These are phyloP conservation scores for Fundulus diaphanus DNA, from an alignment of 2,797 vertebrate genomes.

Conservation along the genomic window DNA sequence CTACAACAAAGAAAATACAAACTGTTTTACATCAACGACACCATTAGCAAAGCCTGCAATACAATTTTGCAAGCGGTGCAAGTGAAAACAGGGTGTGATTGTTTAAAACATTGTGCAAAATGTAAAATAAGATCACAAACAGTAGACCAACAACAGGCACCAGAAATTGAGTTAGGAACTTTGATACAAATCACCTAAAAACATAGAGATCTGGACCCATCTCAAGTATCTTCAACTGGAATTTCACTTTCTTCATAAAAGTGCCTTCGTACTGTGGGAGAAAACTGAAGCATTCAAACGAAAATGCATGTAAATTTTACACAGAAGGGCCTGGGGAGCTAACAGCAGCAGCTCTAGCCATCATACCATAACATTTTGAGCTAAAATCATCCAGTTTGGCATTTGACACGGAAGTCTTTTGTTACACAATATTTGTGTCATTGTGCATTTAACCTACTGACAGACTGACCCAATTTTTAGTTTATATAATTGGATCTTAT, in stretches of 20 bases:
- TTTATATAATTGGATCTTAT: conserved; percentile 1
- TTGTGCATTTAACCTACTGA: conserved; percentile 32
- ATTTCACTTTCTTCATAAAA: neutral
- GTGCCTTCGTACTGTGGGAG: neutral
- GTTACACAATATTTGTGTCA: conserved; percentile 42
- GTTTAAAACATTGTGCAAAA: neutral
- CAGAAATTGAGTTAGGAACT: neutral
- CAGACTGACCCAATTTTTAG: conserved; percentile 15
- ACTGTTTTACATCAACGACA: neutral
- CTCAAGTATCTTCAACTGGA: too few relatives aligned
- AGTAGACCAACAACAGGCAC: neutral
- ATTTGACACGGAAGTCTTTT: conserved; percentile 16
- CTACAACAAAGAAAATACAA: neutral
- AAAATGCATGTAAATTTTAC: neutral
- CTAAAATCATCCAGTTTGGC: conserved; percentile 33
- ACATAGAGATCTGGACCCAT: neutral
- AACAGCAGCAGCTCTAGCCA: neutral
- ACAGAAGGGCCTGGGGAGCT: neutral
- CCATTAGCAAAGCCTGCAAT: neutral
- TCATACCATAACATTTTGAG: conserved; percentile 20
- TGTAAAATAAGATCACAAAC: neutral
- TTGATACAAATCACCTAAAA: neutral
- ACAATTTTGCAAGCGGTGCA: too few relatives aligned
- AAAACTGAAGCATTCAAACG: neutral
- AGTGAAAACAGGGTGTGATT: neutral